Conservation (phyloP, 2,113 vertebrate genomes). For the Pycnonotus jocosus region DNA sequence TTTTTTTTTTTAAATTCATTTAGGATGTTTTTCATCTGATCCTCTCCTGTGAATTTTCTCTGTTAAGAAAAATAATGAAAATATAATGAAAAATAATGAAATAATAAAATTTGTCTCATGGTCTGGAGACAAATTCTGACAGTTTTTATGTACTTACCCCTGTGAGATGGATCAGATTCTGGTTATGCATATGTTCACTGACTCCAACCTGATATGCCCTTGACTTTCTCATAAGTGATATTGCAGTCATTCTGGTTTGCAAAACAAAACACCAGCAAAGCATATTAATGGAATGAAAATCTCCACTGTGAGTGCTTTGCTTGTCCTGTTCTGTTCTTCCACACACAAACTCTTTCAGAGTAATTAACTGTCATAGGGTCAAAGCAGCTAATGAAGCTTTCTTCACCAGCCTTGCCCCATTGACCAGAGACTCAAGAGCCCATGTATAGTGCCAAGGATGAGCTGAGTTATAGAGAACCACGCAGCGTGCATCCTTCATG, state of each 20-base stretch:
- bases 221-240: background rate
- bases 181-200: background rate
- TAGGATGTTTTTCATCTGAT: background rate
- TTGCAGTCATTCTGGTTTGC: background rate
- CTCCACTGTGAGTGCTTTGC: background rate
- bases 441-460: background rate
- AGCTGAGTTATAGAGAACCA: background rate
- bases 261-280: background rate
- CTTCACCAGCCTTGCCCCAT: background rate
- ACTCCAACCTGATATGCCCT: background rate
- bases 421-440: background rate
- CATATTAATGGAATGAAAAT: background rate
- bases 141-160: background rate
- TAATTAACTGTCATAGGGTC: background rate
- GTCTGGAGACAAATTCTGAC: background rate
- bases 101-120: background rate
- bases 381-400: conserved; percentile 3
- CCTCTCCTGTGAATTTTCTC: background rate
- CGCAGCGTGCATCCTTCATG: background rate
- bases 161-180: background rate
- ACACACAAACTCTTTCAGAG: background rate
- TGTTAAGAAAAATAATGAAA: background rate
- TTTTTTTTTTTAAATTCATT: background rate
- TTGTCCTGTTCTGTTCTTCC: background rate
- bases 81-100: background rate